Evolutionary conservation across 1,140 invertebrate genomes (phyloP), one percentile per base, ranked within the genome.

Genomic region (Drosophila sucinea): DNA sequence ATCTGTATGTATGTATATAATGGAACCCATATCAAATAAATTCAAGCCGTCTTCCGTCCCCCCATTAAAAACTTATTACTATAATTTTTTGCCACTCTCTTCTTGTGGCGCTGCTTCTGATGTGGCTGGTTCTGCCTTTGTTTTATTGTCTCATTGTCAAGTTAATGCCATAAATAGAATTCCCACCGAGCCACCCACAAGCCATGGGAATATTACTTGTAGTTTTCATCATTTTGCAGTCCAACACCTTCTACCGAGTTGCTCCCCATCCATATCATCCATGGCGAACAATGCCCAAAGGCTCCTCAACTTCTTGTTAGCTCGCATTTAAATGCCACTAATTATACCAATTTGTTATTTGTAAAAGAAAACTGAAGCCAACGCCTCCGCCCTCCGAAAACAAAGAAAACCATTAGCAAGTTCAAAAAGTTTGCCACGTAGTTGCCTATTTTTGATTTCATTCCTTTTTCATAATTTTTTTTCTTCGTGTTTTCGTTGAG

Each of bases 301-400:
- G 56, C 56, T 61, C 55, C 60, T 51, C 64, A 58, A 54, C 44
- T 62, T 74, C 47, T 57, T 73, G 66, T 32, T 65, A 70, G 67
- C 64, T 47, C 67, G 32, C 56, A 79, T 86, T 79, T 73, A 76
- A 79, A 68, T 72, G 63, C 40, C 66, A 72, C 82, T 86, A 86
- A 86, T 86, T 86, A 86, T 63, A 80, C 75, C 75, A 79, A 86
- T 86, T 86, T 76, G 80, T 73, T 79, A 75, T 79, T 85, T 77
- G 77, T 72, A 55, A 65, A 75, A 56, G 44, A 71, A 67, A 77
- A 67, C 73, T 58, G 51, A 66, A 56, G 65, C 61, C 70, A 69
- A 85, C 74, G 70, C 70, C 74, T 76, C 67, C 65, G 72, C 65
- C 35, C 30, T 58, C 64, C 62, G 47, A 57, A 30, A 41, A 76